These are phyloP conservation scores for Baronia brevicornis DNA, from an alignment of 2,888 invertebrate species.

Conservation along the genomic window DNA sequence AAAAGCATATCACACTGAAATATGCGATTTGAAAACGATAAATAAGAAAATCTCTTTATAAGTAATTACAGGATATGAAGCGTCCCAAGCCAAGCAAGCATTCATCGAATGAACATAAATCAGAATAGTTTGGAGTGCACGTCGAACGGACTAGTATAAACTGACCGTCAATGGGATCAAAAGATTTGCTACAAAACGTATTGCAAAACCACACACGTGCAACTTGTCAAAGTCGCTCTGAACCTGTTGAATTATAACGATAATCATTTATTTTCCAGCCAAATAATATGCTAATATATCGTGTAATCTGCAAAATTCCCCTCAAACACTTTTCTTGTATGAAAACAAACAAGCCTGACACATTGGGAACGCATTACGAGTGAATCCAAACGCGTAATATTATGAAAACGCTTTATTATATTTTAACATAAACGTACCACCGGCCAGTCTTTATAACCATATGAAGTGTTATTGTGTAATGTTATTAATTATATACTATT, in stretches of 20 bases:
- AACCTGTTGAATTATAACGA: constrained; percentile 35
- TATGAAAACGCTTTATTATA: background rate
- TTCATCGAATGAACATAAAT: constrained; percentile 29
- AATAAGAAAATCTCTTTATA: too few relatives aligned
- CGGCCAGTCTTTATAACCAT: too few relatives aligned
- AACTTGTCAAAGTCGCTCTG: constrained; percentile 26
- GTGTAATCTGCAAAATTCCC: constrained; percentile 27
- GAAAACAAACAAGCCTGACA: constrained; percentile 20
- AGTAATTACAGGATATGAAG: constrained; percentile 13
- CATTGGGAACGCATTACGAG: constrained; percentile 17
- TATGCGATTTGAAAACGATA: too few relatives aligned
- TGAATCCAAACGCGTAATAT: constrained; percentile 1
- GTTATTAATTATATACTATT: too few relatives aligned
- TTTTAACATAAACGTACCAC: too few relatives aligned
- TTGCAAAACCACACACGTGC: constrained; percentile 34
- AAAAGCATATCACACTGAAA: too few relatives aligned
- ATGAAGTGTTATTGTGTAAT: too few relatives aligned
- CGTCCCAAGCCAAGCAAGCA: constrained; percentile 17
- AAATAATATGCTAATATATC: constrained; percentile 34
- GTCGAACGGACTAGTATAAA: constrained; percentile 20
- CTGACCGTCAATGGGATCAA: constrained; percentile 35
- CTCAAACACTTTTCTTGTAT: constrained; percentile 19
- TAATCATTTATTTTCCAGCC: constrained; percentile 35
- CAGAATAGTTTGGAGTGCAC: constrained; percentile 20
- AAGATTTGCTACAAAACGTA: constrained; percentile 35